Evolutionary conservation across 2,113 vertebrate genomes (phyloP).

Genomic region (Erythrolamprus reginae): DNA sequence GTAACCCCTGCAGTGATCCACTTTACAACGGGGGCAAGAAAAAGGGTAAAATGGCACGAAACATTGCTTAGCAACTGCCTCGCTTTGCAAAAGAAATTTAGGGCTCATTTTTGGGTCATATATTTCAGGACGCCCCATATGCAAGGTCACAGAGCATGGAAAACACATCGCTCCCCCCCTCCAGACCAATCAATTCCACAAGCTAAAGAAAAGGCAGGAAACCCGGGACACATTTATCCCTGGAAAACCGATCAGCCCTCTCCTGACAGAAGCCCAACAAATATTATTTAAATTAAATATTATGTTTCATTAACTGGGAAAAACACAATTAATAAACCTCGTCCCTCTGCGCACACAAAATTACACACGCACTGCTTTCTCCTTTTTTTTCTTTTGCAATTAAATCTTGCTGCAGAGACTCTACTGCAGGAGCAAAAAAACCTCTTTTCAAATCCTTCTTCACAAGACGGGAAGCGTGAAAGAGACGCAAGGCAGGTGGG

Average conservation of each 20-base stretch:
- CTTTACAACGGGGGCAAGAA: no score
- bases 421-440: neutral
- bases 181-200: constrained; percentile 45
- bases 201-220: constrained; percentile 24
- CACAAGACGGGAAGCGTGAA: neutral
- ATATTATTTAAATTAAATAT: constrained; percentile 71
- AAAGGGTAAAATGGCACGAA: no score
- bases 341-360: constrained; percentile 30
- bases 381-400: constrained; percentile 42
- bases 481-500: neutral
- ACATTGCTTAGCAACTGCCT: no score
- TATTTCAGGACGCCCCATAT: neutral
- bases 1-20: no score
- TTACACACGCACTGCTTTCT: constrained; percentile 28
- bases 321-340: constrained; percentile 71
- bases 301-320: constrained; percentile 63
- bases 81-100: no score
- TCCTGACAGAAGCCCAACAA: constrained; percentile 52
- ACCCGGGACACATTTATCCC: constrained; percentile 45
- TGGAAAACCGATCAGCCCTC: constrained; percentile 48
- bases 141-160: constrained; percentile 39
- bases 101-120: no score
- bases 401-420: constrained; percentile 48
- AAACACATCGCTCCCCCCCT: constrained; percentile 31
- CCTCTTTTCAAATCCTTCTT: neutral